phyloP scores from a whole-genome alignment of 2,797 vertebrate species.

The Coccyzus lansbergi region DNA sequence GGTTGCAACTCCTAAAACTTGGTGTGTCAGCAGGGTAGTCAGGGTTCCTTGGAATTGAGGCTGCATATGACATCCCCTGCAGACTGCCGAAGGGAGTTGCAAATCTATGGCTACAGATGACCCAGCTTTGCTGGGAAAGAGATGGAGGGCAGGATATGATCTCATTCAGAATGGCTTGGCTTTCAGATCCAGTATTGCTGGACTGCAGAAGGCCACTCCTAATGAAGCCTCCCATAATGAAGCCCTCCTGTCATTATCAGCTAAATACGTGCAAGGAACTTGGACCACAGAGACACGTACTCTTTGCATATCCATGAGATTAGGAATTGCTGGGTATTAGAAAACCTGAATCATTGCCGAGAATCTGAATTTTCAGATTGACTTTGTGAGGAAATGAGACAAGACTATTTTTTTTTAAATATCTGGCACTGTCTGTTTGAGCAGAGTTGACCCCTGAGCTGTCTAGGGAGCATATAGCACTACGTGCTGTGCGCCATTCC shows the following conservation, averaged over 20 bases:
- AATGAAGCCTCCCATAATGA: neutral
- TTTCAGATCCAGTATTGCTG: neutral
- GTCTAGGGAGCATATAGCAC: neutral
- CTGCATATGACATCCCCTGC: neutral
- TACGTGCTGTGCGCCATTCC: accelerated
- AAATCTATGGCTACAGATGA: neutral
- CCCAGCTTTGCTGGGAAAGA: neutral
- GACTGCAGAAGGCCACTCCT: neutral
- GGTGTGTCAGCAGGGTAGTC: neutral
- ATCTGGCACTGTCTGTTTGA: neutral
- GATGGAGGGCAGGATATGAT: neutral
- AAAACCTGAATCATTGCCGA: neutral
- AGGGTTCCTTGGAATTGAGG: neutral
- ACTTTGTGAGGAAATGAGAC: neutral
- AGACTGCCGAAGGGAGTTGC: neutral
- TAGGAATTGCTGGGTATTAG: neutral
- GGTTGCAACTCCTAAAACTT: neutral
- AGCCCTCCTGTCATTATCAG: neutral
- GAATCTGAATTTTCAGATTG: neutral
- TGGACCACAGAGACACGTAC: accelerated
- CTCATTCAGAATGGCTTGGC: neutral
- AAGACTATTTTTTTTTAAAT: neutral
- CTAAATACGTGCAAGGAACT: accelerated
- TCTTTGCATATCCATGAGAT: neutral
- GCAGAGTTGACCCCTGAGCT: neutral